phyloP scores from a whole-genome alignment of 2,113 vertebrate genomes.

The Hippocampus guttulatus region DNA sequence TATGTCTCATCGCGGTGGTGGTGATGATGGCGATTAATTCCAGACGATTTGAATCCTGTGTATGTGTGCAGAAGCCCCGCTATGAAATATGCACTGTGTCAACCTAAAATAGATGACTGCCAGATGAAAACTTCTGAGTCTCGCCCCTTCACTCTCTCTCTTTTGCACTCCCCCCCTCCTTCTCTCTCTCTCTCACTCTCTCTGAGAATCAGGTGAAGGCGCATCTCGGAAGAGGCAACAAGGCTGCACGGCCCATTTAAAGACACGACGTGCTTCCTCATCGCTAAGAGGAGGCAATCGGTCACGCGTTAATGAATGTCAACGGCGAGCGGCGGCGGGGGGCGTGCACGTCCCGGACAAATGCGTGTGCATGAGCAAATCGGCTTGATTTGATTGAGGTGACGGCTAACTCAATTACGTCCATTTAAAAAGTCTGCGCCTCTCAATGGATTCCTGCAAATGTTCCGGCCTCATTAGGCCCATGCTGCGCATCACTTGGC shows the following conservation, averaged over 20 bases:
- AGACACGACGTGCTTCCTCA: neutral
- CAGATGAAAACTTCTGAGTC: slow-evolving; percentile 48
- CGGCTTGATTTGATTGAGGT: slow-evolving; percentile 1
- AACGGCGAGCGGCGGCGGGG: neutral
- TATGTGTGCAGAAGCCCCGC: neutral
- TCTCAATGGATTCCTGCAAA: slow-evolving; percentile 1
- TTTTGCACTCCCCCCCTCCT: slow-evolving; percentile 6
- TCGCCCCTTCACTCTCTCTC: slow-evolving; percentile 9
- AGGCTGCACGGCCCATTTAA: neutral
- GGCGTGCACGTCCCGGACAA: neutral
- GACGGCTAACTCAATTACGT: neutral
- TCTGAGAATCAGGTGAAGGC: slow-evolving; percentile 28
- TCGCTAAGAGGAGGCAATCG: neutral
- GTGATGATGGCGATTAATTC: slow-evolving; percentile 12
- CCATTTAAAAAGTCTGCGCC: neutral
- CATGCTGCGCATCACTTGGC: neutral
- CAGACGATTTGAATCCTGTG: slow-evolving; percentile 10
- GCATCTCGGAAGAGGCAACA: neutral
- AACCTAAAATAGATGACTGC: slow-evolving; percentile 40
- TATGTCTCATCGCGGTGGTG: neutral
- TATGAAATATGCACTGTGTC: slow-evolving; percentile 15
- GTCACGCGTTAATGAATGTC: slow-evolving; percentile 4
- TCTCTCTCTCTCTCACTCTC: slow-evolving; percentile 1
- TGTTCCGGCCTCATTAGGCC: neutral
- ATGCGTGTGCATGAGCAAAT: slow-evolving; percentile 1